Percentiles rank a stretch among this genome's conserved stretches.
Conservation (phyloP, 2,888 invertebrate genomes). For the Cheilosia grossa region DNA sequence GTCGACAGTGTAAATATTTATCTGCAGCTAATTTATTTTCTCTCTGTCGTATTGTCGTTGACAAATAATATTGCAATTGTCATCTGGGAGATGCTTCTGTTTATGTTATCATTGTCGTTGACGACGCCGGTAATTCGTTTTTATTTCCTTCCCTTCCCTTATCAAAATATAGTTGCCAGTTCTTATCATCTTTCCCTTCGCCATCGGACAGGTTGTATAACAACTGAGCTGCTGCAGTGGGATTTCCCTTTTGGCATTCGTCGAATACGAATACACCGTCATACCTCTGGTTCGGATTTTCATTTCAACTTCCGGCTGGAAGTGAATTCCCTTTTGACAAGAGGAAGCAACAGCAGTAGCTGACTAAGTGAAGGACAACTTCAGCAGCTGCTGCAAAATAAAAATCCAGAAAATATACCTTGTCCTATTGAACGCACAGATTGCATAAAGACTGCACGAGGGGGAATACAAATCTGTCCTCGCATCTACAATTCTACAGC, state of each 20-base stretch:
- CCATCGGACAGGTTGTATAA: constrained; percentile 3
- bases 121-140: constrained; percentile 37
- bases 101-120: not conserved
- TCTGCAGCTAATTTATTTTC: constrained; percentile 51
- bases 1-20: constrained; percentile 14
- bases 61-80: constrained; percentile 62
- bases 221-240: constrained; percentile 48
- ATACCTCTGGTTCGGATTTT: constrained; percentile 13
- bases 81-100: constrained; percentile 45
- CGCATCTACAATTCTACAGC: not conserved
- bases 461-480: constrained; percentile 6
- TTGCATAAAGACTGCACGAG: constrained; percentile 47
- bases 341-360: not conserved
- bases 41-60: constrained; percentile 20
- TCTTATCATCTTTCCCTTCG: constrained; percentile 6
- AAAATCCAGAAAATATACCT: constrained; percentile 17
- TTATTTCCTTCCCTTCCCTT: constrained; percentile 21
- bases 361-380: constrained; percentile 34
- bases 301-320: constrained; percentile 22
- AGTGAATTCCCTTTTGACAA: constrained; percentile 16
- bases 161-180: constrained; percentile 34
- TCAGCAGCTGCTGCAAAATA: constrained; percentile 45
- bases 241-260: constrained; percentile 32
- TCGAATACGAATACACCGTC: constrained; percentile 7
- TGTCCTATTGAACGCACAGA: constrained; percentile 38